These are phyloP conservation scores for Adineta ricciae DNA, from an alignment of 2,888 invertebrate genomes.

Conservation along the genomic window DNA sequence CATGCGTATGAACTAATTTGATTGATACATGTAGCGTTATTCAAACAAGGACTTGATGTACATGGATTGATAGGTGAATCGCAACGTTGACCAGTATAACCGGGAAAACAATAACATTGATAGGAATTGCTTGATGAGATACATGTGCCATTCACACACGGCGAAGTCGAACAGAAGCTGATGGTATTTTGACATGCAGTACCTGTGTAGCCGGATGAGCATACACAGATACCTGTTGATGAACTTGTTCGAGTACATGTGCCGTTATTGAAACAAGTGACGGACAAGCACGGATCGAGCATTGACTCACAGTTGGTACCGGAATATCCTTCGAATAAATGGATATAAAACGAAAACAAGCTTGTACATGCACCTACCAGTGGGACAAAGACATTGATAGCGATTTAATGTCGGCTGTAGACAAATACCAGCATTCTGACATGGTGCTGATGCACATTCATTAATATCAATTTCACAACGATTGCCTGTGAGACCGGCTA, in stretches of 20 bases:
- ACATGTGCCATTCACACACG: constrained; percentile 30
- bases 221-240: constrained; percentile 21
- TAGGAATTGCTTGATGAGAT: constrained; percentile 51
- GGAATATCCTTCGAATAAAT: background rate
- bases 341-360: background rate
- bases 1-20: constrained; percentile 21
- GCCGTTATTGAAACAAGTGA: constrained; percentile 31
- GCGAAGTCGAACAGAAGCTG: constrained; percentile 25
- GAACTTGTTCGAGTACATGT: constrained; percentile 29
- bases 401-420: constrained; percentile 7
- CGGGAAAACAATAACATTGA: constrained; percentile 51
- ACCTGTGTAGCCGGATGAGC: constrained; percentile 28
- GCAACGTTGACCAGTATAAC: constrained; percentile 59
- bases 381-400: constrained; percentile 30
- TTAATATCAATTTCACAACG: constrained; percentile 58
- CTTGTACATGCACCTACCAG: background rate
- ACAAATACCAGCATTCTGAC: constrained; percentile 71
- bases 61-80: constrained; percentile 8
- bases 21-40: constrained; percentile 26
- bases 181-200: constrained; percentile 20
- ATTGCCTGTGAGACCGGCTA: constrained; percentile 57
- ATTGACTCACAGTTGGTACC: constrained; percentile 18
- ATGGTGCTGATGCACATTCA: constrained; percentile 65
- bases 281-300: constrained; percentile 21
- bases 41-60: constrained; percentile 24